Evolutionary conservation across 2,113 vertebrate species (phyloP).

Genomic region (Cyrtonyx montezumae): DNA sequence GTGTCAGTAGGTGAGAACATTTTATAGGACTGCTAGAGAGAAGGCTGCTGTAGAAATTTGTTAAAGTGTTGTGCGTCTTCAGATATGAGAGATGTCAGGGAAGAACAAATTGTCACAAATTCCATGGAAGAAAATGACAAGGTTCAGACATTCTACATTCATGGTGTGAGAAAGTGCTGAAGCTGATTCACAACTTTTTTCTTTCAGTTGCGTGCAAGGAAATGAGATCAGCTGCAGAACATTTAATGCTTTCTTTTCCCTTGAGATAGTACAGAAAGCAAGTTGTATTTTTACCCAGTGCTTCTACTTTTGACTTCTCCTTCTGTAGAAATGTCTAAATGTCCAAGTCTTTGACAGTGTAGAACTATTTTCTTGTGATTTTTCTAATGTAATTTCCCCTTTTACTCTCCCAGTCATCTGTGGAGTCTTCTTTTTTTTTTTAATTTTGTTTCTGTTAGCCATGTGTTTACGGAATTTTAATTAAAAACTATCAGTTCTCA

Average conservation of each 20-base stretch:
- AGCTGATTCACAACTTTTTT: neutral
- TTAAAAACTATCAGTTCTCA: neutral
- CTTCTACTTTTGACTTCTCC: neutral
- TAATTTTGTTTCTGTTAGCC: neutral
- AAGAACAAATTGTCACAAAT: neutral
- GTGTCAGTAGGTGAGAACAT: neutral
- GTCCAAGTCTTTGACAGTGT: neutral
- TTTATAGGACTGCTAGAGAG: neutral
- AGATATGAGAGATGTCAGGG: neutral
- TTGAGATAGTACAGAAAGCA: neutral
- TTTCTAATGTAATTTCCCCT: neutral
- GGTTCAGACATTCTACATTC: neutral
- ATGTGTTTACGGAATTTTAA: neutral
- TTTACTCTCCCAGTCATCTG: neutral
- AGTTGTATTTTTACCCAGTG: neutral
- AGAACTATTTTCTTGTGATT: conserved; percentile 2
- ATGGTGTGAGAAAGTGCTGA: neutral
- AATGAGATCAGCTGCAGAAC: neutral
- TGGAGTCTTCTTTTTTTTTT: neutral
- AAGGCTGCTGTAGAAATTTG: neutral
- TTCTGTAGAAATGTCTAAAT: neutral
- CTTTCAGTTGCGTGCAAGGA: neutral
- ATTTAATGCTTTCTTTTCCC: neutral
- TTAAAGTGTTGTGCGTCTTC: neutral
- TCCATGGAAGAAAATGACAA: neutral